Conservation (phyloP, 1,140 invertebrate genomes). For the Micrasema minimum region DNA sequence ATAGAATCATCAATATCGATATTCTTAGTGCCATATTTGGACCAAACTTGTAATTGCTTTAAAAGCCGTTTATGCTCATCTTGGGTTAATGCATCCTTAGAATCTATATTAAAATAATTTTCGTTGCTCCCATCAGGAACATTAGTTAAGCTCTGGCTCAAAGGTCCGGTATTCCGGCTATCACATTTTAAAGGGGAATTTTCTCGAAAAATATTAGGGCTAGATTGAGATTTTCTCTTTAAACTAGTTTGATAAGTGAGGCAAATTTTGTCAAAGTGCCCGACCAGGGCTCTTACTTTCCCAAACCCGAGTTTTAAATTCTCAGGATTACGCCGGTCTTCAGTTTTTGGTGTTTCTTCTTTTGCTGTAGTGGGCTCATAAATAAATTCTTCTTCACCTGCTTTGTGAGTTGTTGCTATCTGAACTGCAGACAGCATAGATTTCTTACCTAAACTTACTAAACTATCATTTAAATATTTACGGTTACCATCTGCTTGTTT, state of each 20-base stretch:
- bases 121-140: conserved; percentile 49
- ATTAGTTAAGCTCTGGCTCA: conserved; percentile 61
- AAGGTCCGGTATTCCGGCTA: not conserved
- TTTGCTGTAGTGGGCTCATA: not conserved
- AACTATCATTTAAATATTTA: not conserved
- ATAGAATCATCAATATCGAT: not conserved
- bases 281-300: conserved; percentile 72
- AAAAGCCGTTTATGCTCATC: conserved; percentile 69
- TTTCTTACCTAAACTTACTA: conserved; percentile 1
- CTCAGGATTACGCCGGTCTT: conserved; percentile 72
- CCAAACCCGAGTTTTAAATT: conserved; percentile 71
- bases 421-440: not conserved
- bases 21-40: conserved; percentile 64
- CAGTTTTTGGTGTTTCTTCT: not conserved
- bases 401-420: not conserved
- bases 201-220: conserved; percentile 60
- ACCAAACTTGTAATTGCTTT: conserved; percentile 70
- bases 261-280: conserved; percentile 70
- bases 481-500: too few relatives aligned
- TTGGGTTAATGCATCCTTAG: conserved; percentile 59
- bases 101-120: conserved; percentile 55
- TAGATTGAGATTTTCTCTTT: conserved; percentile 64
- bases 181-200: conserved; percentile 2
- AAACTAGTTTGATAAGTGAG: conserved; percentile 61
- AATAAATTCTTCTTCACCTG: not conserved